Percentiles rank a stretch among this genome's conserved stretches.
Conservation (phyloP, 2,797 vertebrate species). For the Chelonia mydas region DNA sequence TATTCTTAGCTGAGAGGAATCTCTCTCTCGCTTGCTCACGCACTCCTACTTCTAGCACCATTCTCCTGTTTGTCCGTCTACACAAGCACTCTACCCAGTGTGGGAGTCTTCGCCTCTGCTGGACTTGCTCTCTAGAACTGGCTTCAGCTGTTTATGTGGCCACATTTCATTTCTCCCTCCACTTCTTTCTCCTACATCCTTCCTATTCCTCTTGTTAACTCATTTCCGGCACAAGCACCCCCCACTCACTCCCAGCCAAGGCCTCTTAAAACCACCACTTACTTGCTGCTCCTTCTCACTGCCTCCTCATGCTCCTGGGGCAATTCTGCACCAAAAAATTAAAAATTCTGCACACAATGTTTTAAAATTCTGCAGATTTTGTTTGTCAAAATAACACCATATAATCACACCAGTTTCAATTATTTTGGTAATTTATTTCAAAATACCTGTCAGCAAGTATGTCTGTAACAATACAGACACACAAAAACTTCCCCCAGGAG, state of each 20-base stretch:
- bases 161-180: neutral
- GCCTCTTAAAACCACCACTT: neutral
- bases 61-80: neutral
- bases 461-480: too few species aligned
- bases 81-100: neutral
- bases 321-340: too few species aligned
- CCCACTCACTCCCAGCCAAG: rapidly evolving
- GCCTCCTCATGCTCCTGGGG: neutral
- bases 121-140: neutral
- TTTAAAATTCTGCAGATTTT: too few species aligned
- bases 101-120: neutral
- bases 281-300: neutral
- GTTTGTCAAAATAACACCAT: too few species aligned
- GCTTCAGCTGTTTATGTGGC: neutral
- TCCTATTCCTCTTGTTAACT: neutral
- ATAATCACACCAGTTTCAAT: too few species aligned
- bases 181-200: neutral
- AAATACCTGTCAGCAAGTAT: too few species aligned
- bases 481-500: too few species aligned
- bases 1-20: neutral
- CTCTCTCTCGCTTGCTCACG: neutral
- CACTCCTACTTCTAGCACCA: neutral
- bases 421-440: too few species aligned
- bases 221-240: neutral
- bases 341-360: too few species aligned